phyloP scores from a whole-genome alignment of 2,888 invertebrate species.

The Drosophila robusta region DNA sequence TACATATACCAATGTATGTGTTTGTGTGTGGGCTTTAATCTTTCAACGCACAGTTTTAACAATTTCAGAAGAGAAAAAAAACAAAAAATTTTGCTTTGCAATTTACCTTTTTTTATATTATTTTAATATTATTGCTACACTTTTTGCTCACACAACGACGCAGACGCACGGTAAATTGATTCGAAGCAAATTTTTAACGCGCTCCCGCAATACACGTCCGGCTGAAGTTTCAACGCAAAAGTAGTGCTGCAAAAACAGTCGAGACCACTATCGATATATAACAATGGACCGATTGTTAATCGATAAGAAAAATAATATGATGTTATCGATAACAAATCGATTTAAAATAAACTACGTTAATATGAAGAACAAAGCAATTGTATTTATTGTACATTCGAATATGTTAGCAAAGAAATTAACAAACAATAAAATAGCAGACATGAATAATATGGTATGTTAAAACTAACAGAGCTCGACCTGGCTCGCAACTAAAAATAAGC shows the following conservation, averaged over 20 bases:
- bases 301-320: neutral
- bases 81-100: constrained; percentile 59
- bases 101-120: constrained; percentile 61
- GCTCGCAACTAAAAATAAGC: neutral
- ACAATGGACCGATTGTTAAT: constrained; percentile 1
- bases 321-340: constrained; percentile 16
- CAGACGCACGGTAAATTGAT: constrained; percentile 59
- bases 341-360: neutral
- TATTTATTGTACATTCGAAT: neutral
- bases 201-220: constrained; percentile 60
- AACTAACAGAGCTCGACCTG: neutral
- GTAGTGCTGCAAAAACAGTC: constrained; percentile 45
- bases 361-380: neutral
- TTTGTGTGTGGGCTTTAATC: constrained; percentile 34
- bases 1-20: constrained; percentile 24
- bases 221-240: constrained; percentile 61
- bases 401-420: neutral
- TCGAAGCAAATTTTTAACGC: constrained; percentile 51
- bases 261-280: constrained; percentile 34
- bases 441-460: neutral
- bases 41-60: constrained; percentile 60
- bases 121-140: constrained; percentile 57
- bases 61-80: constrained; percentile 54
- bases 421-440: too few relatives aligned
- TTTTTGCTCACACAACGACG: constrained; percentile 48